Base-by-base conservation (phyloP, 1,140 invertebrate species). In the Drosophila asahinai region DNA sequence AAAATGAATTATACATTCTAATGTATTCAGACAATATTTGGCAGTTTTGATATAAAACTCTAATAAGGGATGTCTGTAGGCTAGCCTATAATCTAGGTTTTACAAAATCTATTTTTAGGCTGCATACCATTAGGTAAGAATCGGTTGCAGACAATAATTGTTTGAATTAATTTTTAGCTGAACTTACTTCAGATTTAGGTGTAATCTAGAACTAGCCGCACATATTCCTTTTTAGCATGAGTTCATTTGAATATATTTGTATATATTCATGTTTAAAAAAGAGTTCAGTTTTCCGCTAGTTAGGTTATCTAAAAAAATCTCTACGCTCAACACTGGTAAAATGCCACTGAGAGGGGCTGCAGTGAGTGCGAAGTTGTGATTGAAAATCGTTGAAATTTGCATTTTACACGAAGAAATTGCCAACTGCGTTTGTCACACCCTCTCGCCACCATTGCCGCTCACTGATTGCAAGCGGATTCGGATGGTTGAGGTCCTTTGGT, bases 351-450 rank as follows among this genome's bases (percentile, higher is more conserved):
- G 22, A 38, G 43, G 43, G 47, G 54, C 15, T 45, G 58, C 45
- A 49, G 55, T 25, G 43, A 49, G 65, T 59, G 73, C 22, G 57
- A 55, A 62, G 43, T 77, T 83, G 80, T 91, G 87, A 91, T 91
- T 91, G 86, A 91, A 91, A 87, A 86, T 86, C 86, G 86, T 87
- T 90, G 78, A 90, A 91, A 91, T 91, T 91, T 91, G 80, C 86
- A 91, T 91, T 71, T 86, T 83, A 86, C 81, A 90, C 80, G 78
- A 90, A 79, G 75, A 86, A 82, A 86, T 89, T 84, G 78, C 45
- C 84, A 89, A 84, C 81, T 87, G 83, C 72, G 63, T 61, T 73
- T 73, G 70, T 70, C 63, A 52, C 67, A 33, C 42, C 45, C 67
- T 47, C 71, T 47, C 52, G 36, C 22, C 52, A 43, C 48, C 22